Conservation (phyloP, 53 echinoderm and acorn worm species). For the Patiria pectinifera region DNA sequence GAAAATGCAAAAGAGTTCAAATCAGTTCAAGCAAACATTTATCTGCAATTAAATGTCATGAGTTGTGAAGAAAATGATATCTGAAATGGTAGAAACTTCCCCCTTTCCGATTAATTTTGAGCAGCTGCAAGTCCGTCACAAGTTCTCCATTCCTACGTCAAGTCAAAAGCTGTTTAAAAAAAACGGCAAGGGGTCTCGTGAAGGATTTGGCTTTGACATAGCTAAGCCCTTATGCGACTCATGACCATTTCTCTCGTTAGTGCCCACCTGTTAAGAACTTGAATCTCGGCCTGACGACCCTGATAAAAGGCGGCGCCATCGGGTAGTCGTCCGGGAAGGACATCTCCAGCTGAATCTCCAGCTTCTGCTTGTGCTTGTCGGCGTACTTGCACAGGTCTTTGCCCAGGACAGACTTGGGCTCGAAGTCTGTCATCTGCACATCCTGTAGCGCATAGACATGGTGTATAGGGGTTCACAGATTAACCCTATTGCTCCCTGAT, state of each 20-base stretch:
- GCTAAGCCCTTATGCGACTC: too few relatives aligned
- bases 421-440: slow-evolving; percentile 70
- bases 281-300: slow-evolving; percentile 69
- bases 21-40: neutral
- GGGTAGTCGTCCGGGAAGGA: slow-evolving; percentile 62
- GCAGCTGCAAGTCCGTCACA: too few relatives aligned
- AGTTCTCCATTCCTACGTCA: too few relatives aligned
- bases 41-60: neutral
- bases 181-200: neutral
- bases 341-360: slow-evolving; percentile 57
- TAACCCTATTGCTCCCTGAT: too few relatives aligned
- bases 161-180: too few relatives aligned
- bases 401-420: slow-evolving; percentile 45
- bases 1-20: neutral
- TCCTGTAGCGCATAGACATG: slow-evolving; percentile 37
- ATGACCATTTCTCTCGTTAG: neutral
- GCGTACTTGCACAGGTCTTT: slow-evolving; percentile 59
- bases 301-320: slow-evolving; percentile 70
- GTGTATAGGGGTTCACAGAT: neutral
- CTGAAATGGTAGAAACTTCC: too few relatives aligned
- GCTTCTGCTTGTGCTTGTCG: slow-evolving; percentile 39
- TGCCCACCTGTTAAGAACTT: slow-evolving; percentile 66
- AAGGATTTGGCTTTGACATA: too few relatives aligned
- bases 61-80: neutral
- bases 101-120: too few relatives aligned